Evolutionary conservation across 2,113 vertebrate species (phyloP).

Genomic region (Hyla sarda): DNA sequence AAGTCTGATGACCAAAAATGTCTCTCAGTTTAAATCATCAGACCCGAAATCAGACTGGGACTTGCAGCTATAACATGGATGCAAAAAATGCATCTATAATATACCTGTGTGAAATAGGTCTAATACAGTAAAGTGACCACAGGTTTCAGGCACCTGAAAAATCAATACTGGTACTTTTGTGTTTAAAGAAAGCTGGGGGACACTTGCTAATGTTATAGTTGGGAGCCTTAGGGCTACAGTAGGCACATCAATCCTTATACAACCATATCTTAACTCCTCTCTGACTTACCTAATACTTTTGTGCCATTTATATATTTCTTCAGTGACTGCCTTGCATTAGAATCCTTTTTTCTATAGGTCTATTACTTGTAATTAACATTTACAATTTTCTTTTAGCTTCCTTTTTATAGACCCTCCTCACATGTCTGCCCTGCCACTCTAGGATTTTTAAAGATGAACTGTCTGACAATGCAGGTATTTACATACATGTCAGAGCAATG

Average conservation of each 20-base stretch:
- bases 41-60: too few relatives aligned
- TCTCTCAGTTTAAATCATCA: too few relatives aligned
- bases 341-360: not conserved
- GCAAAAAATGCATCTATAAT: too few relatives aligned
- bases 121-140: not conserved
- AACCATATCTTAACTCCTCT: too few relatives aligned
- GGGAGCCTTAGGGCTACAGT: not conserved
- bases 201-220: not conserved
- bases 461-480: not conserved
- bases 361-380: not conserved
- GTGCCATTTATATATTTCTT: not conserved
- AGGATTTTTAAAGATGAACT: not conserved
- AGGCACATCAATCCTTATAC: not conserved
- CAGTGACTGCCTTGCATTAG: not conserved
- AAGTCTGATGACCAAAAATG: too few relatives aligned
- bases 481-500: too few relatives aligned
- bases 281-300: not conserved
- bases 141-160: not conserved
- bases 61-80: too few relatives aligned
- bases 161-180: not conserved
- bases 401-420: not conserved
- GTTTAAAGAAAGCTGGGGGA: too few relatives aligned
- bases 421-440: not conserved
- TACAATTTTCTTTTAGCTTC: not conserved
- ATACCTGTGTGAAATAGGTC: too few relatives aligned